A percentile compares a stretch with the other conserved stretches of the same genome.
Evolutionary conservation across 2,888 invertebrate genomes (phyloP).

Genomic region (Operophtera brumata): DNA sequence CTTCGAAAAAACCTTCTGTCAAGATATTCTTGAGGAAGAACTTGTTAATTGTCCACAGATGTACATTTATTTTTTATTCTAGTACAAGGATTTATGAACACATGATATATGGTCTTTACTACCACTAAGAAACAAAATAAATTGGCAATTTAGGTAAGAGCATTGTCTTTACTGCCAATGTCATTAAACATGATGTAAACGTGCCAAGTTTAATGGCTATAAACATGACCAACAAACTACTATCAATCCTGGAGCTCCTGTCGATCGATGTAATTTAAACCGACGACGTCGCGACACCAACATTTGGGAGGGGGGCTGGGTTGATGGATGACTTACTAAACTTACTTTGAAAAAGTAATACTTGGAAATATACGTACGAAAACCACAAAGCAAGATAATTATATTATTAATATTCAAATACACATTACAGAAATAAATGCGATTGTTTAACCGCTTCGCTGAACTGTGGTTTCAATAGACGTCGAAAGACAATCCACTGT

Average conservation of each 20-base stretch:
- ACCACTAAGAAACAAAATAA: background rate
- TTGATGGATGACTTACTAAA: background rate
- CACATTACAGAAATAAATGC: background rate
- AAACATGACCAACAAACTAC: background rate
- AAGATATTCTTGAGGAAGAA: background rate
- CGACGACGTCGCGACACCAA: too few species aligned
- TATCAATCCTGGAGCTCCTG: background rate
- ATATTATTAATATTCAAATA: background rate
- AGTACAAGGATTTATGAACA: too few species aligned
- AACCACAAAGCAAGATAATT: background rate
- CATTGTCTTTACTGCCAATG: background rate
- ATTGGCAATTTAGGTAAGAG: background rate
- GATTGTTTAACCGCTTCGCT: background rate
- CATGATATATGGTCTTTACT: too few species aligned
- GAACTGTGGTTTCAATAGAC: slow-evolving; percentile 3
- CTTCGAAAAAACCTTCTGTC: background rate
- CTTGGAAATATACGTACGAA: background rate
- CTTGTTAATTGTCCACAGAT: background rate
- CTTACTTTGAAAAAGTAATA: background rate
- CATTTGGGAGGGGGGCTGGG: background rate
- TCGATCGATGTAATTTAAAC: background rate
- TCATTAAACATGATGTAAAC: background rate
- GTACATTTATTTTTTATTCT: too few species aligned
- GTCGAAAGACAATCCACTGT: slow-evolving; percentile 4
- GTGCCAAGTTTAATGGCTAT: background rate